Evolutionary conservation across 1,140 invertebrate species (phyloP), one percentile per base, ranked within the genome.

Genomic region (Psilanteris sp.): DNA sequence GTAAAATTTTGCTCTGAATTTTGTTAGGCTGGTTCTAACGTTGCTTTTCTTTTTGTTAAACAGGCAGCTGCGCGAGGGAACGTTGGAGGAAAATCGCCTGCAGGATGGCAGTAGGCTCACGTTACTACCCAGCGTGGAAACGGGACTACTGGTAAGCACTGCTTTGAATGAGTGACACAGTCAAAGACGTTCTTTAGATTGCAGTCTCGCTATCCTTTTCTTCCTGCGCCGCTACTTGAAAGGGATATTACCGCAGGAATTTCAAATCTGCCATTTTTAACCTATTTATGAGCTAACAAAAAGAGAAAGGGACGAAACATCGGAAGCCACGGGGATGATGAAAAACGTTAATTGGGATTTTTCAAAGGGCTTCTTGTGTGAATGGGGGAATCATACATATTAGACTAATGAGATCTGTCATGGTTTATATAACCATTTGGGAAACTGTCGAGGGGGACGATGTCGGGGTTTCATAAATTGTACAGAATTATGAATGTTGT

Each of bases 81-180:
- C 92, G 61, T 89, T 97, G 27, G 90, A 93, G 86, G 95, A 97
- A 85, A 96, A 98, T 89, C 93, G 93, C 64, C 89, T 98, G 61
- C 90, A 93, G 83, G 94, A 97, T 88, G 96, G 95, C 59, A 94
- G 95, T 75, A 92, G 94, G 80, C 92, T 97, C 64, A 96, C 95
- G 70, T 90, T 98, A 78, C 91, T 97, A 81, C 96, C 96, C 41
- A 96, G 94, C 89, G 95, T 97, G 46, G 96, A 97, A 91, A 97
- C 96, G 78, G 96, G 96, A 86, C 90, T 97, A 79, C 89, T 97
- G 93, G 96, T 97, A 91, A 94, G 57, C 92, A 57, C 55, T 43
- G 18, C 27, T 50, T 71, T 70, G 26, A 70, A 61, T 68, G 48
- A 67, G 18, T 54, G 54, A 57, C 43, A 71, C 46, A 52, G 52